Conservation (phyloP, 2,888 invertebrate species). For the Gymnocheta viridis region DNA sequence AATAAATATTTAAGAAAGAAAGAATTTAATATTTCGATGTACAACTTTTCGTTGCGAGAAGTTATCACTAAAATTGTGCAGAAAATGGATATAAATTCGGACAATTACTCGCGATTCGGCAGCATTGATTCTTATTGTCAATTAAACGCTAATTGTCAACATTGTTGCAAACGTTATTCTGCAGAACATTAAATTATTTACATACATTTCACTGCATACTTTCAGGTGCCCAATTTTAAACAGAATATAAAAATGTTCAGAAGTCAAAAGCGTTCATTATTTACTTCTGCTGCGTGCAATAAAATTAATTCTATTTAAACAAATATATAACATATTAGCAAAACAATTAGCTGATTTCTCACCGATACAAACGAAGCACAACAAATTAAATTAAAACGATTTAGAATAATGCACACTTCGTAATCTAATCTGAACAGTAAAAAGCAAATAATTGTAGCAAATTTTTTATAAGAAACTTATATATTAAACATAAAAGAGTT, state of each 20-base stretch:
- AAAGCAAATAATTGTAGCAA: background rate
- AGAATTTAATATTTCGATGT: too few species aligned
- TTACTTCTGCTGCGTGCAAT: background rate
- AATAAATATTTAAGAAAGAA: too few species aligned
- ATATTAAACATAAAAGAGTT: too few species aligned
- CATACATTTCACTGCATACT: background rate
- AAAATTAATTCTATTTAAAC: background rate
- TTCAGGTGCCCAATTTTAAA: background rate
- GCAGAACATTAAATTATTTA: background rate
- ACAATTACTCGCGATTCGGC: too few species aligned
- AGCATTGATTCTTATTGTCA: too few species aligned
- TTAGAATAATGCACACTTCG: background rate
- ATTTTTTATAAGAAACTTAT: background rate
- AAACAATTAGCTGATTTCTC: slow-evolving; percentile 4
- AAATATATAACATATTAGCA: background rate
- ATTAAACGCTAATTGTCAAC: background rate
- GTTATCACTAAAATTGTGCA: too few species aligned
- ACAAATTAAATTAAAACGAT: background rate
- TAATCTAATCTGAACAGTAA: slow-evolving; percentile 4
- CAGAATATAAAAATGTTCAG: background rate
- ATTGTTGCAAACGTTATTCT: background rate
- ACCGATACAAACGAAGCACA: slow-evolving; percentile 1
- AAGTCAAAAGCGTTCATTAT: background rate
- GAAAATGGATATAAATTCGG: too few species aligned
- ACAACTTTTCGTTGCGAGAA: too few species aligned